phyloP scores from a whole-genome alignment of 2,888 invertebrate genomes.

The Abrostola tripartita region DNA sequence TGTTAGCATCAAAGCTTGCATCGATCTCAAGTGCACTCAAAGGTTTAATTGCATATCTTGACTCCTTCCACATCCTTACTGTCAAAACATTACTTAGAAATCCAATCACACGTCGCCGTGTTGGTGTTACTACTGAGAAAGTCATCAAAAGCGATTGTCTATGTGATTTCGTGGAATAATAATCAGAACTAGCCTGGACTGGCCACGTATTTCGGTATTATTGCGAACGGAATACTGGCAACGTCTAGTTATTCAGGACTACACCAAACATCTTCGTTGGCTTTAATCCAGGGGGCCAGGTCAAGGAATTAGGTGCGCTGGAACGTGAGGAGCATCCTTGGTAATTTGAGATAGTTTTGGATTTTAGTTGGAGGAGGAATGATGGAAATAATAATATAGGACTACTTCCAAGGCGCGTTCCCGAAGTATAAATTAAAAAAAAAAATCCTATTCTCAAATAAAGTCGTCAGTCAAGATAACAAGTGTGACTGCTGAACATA shows the following conservation, averaged over 20 bases:
- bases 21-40: no score
- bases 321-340: constrained; percentile 44
- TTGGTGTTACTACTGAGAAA: constrained; percentile 21
- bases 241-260: constrained; percentile 80
- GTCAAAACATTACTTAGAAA: constrained; percentile 28
- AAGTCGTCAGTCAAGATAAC: no score
- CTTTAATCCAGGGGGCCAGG: constrained; percentile 80
- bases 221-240: constrained; percentile 72
- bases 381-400: no score
- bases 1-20: no score
- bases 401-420: no score
- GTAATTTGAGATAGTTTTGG: neutral
- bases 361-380: no score
- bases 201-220: constrained; percentile 72
- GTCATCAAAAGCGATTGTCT: constrained; percentile 57
- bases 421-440: no score
- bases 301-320: constrained; percentile 55
- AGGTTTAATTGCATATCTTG: no score
- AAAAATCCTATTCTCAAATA: no score
- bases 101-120: constrained; percentile 16
- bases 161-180: constrained; percentile 47
- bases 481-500: no score
- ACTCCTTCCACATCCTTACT: no score
- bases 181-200: constrained; percentile 56
- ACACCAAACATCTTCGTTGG: constrained; percentile 85